phyloP scores from a whole-genome alignment of 2,113 vertebrate species.

The Platysteira castanea region DNA sequence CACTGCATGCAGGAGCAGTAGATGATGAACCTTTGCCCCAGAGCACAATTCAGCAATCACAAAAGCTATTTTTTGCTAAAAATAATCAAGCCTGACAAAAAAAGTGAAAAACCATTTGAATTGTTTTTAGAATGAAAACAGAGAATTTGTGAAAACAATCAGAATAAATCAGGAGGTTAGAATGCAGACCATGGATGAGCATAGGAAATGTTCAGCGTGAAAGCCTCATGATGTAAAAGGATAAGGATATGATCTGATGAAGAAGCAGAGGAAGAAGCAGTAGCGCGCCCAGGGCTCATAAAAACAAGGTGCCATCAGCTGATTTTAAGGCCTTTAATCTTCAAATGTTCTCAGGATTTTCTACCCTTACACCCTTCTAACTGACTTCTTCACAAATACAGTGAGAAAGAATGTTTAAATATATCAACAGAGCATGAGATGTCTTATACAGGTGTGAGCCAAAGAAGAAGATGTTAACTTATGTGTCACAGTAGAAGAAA shows the following conservation, averaged over 20 bases:
- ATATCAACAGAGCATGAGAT: background rate
- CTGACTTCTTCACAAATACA: background rate
- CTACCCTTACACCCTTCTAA: background rate
- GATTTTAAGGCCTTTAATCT: background rate
- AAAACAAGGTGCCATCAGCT: background rate
- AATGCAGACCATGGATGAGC: background rate
- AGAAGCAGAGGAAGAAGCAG: background rate
- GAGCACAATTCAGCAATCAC: background rate
- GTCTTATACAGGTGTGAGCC: background rate
- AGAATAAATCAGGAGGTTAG: background rate
- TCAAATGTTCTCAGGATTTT: background rate
- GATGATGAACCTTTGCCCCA: background rate
- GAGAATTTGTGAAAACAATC: background rate
- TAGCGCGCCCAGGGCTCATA: background rate
- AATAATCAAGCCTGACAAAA: background rate
- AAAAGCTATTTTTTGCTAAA: background rate
- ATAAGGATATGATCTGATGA: background rate
- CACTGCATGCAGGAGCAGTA: background rate
- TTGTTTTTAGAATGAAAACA: background rate
- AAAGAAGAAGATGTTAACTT: background rate
- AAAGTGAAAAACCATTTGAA: background rate
- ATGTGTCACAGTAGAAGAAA: background rate
- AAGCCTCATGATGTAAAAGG: background rate
- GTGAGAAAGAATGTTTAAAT: background rate
- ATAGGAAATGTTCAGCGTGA: background rate